Conservation (phyloP, 2,888 invertebrate genomes). For the Drosophila demipolita region DNA sequence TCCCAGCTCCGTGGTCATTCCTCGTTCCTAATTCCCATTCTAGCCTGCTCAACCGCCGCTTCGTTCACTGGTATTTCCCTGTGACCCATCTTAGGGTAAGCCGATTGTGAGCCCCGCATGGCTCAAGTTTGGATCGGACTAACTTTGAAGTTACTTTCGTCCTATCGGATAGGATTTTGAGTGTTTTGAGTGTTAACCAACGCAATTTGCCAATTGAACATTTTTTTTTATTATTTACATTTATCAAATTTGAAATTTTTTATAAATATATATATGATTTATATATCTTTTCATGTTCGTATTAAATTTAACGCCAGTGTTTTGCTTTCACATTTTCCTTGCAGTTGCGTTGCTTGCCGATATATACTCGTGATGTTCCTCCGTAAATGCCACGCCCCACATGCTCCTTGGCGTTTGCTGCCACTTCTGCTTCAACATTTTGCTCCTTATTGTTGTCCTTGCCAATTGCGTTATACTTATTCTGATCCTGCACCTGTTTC, state of each 20-base stretch:
- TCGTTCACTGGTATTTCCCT: too few relatives aligned
- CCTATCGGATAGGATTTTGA: background rate
- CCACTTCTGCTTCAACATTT: background rate
- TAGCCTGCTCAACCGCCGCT: too few relatives aligned
- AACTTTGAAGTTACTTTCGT: too few relatives aligned
- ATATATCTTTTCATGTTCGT: too few relatives aligned
- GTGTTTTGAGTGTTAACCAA: too few relatives aligned
- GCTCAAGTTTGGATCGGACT: too few relatives aligned
- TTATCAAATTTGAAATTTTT: too few relatives aligned
- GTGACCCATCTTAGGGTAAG: too few relatives aligned
- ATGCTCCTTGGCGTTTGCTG: background rate
- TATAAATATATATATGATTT: too few relatives aligned
- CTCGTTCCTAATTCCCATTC: too few relatives aligned
- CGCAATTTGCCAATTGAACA: background rate
- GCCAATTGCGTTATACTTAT: background rate
- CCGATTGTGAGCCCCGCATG: too few relatives aligned
- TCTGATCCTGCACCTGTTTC: background rate
- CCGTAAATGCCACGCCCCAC: background rate
- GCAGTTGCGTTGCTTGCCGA: background rate
- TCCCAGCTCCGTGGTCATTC: too few relatives aligned
- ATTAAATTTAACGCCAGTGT: constrained; percentile 33
- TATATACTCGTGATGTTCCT: background rate
- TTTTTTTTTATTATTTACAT: background rate
- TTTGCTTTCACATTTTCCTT: constrained; percentile 5
- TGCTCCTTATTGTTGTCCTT: background rate